Conservation (phyloP, 2,113 vertebrate species). For the Rhinopithecus roxellana region DNA sequence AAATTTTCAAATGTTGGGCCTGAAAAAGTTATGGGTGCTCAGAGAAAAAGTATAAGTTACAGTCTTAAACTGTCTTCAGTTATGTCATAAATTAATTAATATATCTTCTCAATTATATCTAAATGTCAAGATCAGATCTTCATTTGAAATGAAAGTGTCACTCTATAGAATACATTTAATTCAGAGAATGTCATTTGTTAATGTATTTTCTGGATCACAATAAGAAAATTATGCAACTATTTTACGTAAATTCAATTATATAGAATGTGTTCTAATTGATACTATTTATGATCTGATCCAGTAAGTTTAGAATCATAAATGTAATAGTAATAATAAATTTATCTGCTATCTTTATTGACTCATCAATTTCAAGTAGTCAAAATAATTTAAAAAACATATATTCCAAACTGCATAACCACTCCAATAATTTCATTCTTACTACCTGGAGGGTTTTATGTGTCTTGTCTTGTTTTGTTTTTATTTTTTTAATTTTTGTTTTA, state of each 20-base stretch:
- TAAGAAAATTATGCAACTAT: neutral
- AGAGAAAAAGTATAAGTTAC: neutral
- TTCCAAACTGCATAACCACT: neutral
- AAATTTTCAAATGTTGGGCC: neutral
- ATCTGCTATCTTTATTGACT: neutral
- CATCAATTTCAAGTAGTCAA: neutral
- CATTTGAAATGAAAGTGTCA: neutral
- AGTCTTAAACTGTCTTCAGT: neutral
- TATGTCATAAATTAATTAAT: neutral
- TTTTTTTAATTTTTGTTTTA: neutral
- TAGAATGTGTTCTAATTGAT: neutral
- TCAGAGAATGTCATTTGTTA: neutral
- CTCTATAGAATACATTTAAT: neutral
- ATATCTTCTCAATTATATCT: neutral
- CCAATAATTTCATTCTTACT: neutral
- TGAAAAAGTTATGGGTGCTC: neutral
- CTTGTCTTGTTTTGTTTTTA: neutral
- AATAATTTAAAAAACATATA: neutral
- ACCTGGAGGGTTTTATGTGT: neutral
- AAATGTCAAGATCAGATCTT: neutral
- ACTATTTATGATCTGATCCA: neutral
- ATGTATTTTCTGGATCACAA: neutral
- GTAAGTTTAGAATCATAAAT: neutral
- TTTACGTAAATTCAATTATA: neutral
- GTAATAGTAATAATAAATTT: neutral